These are phyloP conservation scores for Myrmecobius fasciatus DNA, from an alignment of 2,113 vertebrate species.

Conservation along the genomic window DNA sequence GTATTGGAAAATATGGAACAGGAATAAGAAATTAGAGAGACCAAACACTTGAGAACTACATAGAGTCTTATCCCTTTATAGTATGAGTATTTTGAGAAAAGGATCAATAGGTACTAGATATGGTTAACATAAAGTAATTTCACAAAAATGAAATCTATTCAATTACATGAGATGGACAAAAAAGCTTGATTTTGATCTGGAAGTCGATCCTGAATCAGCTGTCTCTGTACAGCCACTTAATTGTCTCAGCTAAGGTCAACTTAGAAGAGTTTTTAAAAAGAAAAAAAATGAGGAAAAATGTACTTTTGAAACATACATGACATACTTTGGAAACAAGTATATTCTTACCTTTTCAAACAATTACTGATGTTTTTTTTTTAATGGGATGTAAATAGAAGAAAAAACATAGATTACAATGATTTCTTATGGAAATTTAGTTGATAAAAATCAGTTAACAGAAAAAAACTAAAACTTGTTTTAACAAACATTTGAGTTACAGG, in stretches of 20 bases:
- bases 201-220: background rate
- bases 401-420: background rate
- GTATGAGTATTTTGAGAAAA: background rate
- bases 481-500: background rate
- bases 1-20: background rate
- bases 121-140: background rate
- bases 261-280: background rate
- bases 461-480: background rate
- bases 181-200: background rate
- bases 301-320: too few species aligned
- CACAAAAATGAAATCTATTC: background rate
- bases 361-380: background rate
- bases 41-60: background rate
- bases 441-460: background rate
- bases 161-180: background rate
- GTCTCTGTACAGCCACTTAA: background rate
- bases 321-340: background rate
- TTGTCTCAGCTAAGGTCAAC: background rate
- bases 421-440: background rate
- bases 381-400: background rate
- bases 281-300: background rate
- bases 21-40: background rate
- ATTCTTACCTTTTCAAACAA: background rate
- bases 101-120: background rate
- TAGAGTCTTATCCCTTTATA: background rate